phyloP scores from a whole-genome alignment of 2,113 vertebrate species.

The Empidonax traillii region DNA sequence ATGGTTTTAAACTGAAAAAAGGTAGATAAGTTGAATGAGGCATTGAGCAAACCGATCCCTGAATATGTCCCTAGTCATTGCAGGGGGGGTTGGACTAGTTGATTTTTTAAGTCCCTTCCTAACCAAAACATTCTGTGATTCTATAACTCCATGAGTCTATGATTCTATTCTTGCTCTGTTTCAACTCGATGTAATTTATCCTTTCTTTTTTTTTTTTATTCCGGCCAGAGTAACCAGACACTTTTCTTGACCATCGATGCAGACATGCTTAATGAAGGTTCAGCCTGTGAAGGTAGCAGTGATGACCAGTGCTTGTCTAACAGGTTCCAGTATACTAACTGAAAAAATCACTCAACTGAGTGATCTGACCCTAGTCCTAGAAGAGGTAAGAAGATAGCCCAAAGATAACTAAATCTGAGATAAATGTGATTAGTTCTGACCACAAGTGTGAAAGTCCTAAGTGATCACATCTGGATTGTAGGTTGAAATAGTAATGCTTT shows the following conservation, averaged over 20 bases:
- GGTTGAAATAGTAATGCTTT: background rate
- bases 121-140: background rate
- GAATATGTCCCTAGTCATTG: background rate
- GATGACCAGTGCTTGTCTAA: background rate
- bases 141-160: background rate
- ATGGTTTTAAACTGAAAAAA: background rate
- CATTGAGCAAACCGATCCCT: background rate
- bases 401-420: background rate
- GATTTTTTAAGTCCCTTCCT: background rate
- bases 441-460: background rate
- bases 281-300: background rate
- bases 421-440: background rate
- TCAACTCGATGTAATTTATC: background rate
- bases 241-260: background rate
- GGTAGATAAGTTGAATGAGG: background rate
- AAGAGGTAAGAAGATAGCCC: background rate
- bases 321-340: background rate
- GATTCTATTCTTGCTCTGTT: background rate
- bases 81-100: background rate
- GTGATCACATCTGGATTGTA: background rate
- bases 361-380: background rate
- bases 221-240: no score
- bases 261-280: rapidly evolving
- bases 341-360: background rate
- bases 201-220: background rate